Evolutionary conservation across 1,140 invertebrate genomes (phyloP), one percentile per base, ranked within the genome.

Genomic region (Drosophila burlai): DNA sequence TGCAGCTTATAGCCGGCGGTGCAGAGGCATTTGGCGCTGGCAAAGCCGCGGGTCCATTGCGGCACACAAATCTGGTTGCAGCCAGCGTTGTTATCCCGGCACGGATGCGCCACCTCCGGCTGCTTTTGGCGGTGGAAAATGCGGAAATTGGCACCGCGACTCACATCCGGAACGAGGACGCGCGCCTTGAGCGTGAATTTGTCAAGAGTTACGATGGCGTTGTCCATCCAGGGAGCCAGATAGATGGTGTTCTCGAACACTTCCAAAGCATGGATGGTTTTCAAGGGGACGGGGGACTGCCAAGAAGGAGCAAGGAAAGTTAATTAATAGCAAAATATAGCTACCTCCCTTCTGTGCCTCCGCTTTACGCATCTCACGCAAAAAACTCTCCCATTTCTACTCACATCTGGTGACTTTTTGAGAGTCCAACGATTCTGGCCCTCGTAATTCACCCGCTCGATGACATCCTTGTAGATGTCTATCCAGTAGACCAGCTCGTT

Each of bases 51-150:
- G 43, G 94, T 94, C 94, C 95, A 96, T 11, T 94, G 79, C 6
- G 95, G 94, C 52, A 95, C 94, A 93, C 97, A 97, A 52, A 96
- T 94, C 93, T 97, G 96, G 69, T 95, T 94, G 93, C 97, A 97
- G 50, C 95, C 95, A 80, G 96, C 96, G 89, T 96, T 96, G 64
- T 96, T 96, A 34, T 93, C 93, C 73, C 94, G 94, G 92, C 97
- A 98, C 42, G 96, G 96, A 94, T 97, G 96, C 15, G 94, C 87
- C 74, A 95, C 95, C 79, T 95, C 93, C 16, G 96, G 96, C 93
- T 97, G 97, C 55, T 95, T 93, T 91, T 96, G 96, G 59, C 95
- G 93, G 91, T 97, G 96, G 92, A 95, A 97, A 38, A 96, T 94
- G 58, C 96, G 94, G 67, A 96, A 94, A 76, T 95, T 94, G 81